These are phyloP conservation scores for Thermophis baileyi DNA, from an alignment of 2,113 vertebrate genomes.

Conservation along the genomic window DNA sequence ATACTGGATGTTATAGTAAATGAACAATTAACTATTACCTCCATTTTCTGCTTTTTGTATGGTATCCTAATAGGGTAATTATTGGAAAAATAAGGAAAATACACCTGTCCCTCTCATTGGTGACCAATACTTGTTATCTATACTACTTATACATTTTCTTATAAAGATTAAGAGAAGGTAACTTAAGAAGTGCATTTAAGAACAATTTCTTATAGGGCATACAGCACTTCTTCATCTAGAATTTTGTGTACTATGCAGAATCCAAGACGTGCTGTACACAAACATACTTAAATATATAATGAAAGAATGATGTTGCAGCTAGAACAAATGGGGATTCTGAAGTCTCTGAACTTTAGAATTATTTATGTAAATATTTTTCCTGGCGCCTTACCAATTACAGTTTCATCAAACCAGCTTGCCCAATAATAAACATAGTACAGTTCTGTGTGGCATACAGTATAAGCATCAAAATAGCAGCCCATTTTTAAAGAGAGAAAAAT, in stretches of 20 bases:
- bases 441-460: background rate
- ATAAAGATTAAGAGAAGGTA: background rate
- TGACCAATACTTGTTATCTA: background rate
- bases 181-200: background rate
- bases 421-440: background rate
- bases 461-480: background rate
- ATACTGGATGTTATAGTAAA: slow-evolving; percentile 1
- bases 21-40: slow-evolving; percentile 15
- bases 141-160: background rate
- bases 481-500: background rate
- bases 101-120: background rate
- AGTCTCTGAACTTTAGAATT: background rate
- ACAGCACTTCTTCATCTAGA: background rate
- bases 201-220: background rate
- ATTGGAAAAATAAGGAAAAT: background rate
- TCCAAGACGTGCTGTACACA: background rate
- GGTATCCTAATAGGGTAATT: background rate
- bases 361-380: background rate
- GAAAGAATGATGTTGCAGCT: background rate
- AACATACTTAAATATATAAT: accelerated
- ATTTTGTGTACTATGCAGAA: background rate
- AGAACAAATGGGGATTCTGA: background rate
- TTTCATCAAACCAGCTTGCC: background rate
- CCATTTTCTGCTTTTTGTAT: background rate
- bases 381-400: background rate